Base-by-base conservation (phyloP, 2,888 invertebrate species). In the Agriotes lineatus region DNA sequence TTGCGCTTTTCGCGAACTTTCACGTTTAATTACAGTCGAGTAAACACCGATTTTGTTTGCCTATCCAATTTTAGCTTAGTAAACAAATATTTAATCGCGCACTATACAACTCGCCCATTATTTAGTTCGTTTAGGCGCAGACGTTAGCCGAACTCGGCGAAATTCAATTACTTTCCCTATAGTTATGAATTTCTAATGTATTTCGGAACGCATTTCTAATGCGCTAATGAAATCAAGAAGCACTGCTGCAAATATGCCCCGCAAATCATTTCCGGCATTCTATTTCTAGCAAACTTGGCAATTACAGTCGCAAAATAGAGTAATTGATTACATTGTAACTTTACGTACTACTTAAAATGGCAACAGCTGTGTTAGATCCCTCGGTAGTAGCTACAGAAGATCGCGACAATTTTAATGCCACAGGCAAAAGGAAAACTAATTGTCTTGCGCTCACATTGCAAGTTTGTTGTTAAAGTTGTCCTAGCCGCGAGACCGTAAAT, bases 31-130 rank as follows among this genome's bases (percentile, higher is more conserved):
- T 56, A n/a, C 39, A 20, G 39, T 19, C 22, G 37, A 16, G 39
- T 25, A 56, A 56, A 56, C 39, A 39, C n/a, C 16, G 37, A 37
- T 56, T 35, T 56, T 52, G 52, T 52, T 30, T 52, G 16, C 33
- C 16, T 18, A 33, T 19, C 52, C 33, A 52, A 52, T 52, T 25
- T 52, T 35, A 52, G 33, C 33, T 52, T 30, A 6, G 14, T 18
- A 33, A 18, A 50, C 12, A 20, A 20, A 48, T 9, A 48, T 25
- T 25, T 25, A 25, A 25, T 25, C 25, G 7, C 25, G 3, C 25
- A 25, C 25, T 25, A 25, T 5, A 25, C 25, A 25, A 25, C 7
- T 25, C 7, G 3, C 25, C 25, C 7, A 25, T 25, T 25, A 25
- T 25, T 25, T 25, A 25, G 25, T 25, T 5, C 25, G 25, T n/a